Percentiles rank a stretch among this genome's conserved stretches.
Evolutionary conservation across 2,113 vertebrate genomes (phyloP).

Genomic region (Vulpes ferrilata): DNA sequence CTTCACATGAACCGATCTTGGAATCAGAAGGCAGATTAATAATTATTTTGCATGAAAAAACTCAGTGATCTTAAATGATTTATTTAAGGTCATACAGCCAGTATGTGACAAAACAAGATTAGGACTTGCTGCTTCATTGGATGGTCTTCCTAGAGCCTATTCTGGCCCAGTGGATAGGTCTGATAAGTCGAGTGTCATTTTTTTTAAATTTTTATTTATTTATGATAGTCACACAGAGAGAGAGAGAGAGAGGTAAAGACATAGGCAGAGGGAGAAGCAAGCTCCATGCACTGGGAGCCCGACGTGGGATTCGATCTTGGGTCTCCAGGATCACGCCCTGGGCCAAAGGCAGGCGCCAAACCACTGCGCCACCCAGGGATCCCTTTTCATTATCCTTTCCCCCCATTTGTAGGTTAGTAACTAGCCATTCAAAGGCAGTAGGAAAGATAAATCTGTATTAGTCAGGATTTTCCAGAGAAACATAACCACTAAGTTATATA

Average conservation of each 20-base stretch:
- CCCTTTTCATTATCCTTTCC: background rate
- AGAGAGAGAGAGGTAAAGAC: too few relatives aligned
- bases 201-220: background rate
- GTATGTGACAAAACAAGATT: background rate
- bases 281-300: too few relatives aligned
- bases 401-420: background rate
- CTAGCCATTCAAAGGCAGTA: background rate
- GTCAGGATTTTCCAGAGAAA: background rate
- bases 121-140: background rate
- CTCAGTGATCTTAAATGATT: background rate
- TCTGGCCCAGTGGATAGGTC: background rate
- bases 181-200: background rate
- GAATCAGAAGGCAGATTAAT: background rate
- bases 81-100: background rate
- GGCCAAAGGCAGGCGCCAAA: too few relatives aligned
- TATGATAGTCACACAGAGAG: too few relatives aligned
- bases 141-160: background rate
- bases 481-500: background rate
- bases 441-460: background rate
- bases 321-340: too few relatives aligned
- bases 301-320: too few relatives aligned
- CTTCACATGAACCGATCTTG: background rate
- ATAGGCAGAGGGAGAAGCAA: too few relatives aligned
- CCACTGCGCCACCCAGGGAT: too few relatives aligned
- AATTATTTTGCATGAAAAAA: background rate